phyloP scores from a whole-genome alignment of 2,113 vertebrate species.

The Paratilapia polleni region DNA sequence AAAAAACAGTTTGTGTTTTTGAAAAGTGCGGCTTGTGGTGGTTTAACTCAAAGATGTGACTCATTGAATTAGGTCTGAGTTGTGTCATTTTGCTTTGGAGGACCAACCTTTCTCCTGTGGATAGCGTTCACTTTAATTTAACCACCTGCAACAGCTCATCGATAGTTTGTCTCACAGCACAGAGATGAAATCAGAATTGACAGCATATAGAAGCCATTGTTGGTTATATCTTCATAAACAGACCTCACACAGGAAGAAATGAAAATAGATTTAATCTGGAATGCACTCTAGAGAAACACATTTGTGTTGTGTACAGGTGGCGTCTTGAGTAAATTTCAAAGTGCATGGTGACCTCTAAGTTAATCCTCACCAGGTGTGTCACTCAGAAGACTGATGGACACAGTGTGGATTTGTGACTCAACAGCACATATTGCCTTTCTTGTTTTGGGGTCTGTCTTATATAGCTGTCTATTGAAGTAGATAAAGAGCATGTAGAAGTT shows the following conservation, averaged over 20 bases:
- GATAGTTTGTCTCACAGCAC: conserved; percentile 49
- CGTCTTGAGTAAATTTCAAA: conserved; percentile 43
- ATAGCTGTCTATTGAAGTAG: conserved; percentile 13
- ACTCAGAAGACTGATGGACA: not conserved
- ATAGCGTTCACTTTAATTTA: conserved; percentile 58
- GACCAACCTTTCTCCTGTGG: conserved; percentile 52
- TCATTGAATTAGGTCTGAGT: conserved; percentile 48
- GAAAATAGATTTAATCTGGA: conserved; percentile 58
- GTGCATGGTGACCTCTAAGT: conserved; percentile 50
- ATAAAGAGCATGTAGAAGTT: conserved; percentile 6
- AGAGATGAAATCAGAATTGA: conserved; percentile 47
- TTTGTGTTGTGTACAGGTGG: conserved; percentile 14
- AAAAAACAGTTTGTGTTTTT: not conserved
- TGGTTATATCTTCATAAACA: conserved; percentile 51
- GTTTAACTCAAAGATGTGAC: conserved; percentile 50
- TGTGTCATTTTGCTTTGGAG: conserved; percentile 41
- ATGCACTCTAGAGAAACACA: conserved; percentile 32
- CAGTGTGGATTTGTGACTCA: not conserved
- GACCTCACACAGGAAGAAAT: conserved; percentile 35
- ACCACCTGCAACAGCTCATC: conserved; percentile 52
- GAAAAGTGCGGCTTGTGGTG: conserved; percentile 10
- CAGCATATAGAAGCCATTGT: conserved; percentile 40
- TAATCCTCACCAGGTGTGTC: conserved; percentile 21
- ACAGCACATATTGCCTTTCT: not conserved
- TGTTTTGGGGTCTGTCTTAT: not conserved